Evolutionary conservation across 1,140 invertebrate species (phyloP).

Genomic region (Pteromalus puparum): DNA sequence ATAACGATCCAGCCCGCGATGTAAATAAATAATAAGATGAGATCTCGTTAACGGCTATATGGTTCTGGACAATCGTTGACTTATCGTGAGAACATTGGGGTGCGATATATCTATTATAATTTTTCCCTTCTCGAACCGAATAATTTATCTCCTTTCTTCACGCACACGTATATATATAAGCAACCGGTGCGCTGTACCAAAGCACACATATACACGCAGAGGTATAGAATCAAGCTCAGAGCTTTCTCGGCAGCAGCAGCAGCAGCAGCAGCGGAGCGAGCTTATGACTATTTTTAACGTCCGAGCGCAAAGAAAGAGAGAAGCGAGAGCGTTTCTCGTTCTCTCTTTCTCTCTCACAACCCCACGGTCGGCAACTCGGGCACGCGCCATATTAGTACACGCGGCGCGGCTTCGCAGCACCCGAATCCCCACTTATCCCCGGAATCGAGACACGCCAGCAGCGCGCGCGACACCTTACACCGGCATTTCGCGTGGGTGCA

Average conservation of each 20-base stretch:
- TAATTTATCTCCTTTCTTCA: background rate
- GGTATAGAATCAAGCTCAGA: background rate
- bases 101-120: no score
- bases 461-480: conserved; percentile 71
- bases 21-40: background rate
- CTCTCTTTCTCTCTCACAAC: conserved; percentile 60
- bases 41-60: no score
- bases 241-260: conserved; percentile 11
- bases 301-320: conserved; percentile 53
- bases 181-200: background rate
- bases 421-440: conserved; percentile 71
- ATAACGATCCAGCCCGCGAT: background rate
- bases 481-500: conserved; percentile 63
- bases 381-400: conserved; percentile 76
- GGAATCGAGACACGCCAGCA: conserved; percentile 60
- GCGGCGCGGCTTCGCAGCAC: conserved; percentile 55
- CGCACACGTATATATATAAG: background rate
- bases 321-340: conserved; percentile 56
- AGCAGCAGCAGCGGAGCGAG: conserved; percentile 32
- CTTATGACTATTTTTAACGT: conserved; percentile 75
- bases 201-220: background rate
- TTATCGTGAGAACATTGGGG: no score
- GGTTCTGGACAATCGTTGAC: background rate
- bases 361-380: conserved; percentile 59
- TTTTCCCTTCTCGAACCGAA: no score